These are phyloP conservation scores for Penelope pileata DNA, from an alignment of 2,113 vertebrate species.

Conservation along the genomic window DNA sequence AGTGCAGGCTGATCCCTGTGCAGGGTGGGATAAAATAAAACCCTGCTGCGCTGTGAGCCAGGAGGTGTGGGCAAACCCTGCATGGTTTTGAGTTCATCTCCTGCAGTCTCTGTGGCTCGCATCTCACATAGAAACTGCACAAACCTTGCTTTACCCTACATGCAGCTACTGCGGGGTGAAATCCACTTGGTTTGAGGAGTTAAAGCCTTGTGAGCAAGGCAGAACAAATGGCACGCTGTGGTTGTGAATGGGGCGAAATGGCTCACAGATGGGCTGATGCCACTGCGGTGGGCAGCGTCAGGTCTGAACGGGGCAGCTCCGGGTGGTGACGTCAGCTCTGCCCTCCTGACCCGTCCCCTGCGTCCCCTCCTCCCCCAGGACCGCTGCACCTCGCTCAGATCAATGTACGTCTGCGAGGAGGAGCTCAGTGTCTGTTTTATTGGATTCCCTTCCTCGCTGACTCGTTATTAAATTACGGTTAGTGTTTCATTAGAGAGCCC, in stretches of 20 bases:
- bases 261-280: rapidly evolving
- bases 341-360: no score
- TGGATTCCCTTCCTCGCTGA: background rate
- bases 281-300: no score
- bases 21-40: background rate
- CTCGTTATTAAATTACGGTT: background rate
- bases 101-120: background rate
- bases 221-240: background rate
- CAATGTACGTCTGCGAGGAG: background rate
- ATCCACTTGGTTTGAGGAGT: background rate
- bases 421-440: background rate
- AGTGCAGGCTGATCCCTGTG: background rate
- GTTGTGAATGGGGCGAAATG: no score
- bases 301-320: background rate
- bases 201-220: background rate
- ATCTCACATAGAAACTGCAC: background rate
- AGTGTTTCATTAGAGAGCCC: background rate
- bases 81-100: background rate
- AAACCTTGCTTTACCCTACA: background rate
- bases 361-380: background rate
- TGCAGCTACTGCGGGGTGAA: background rate
- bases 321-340: background rate
- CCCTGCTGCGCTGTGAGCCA: background rate
- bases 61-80: background rate
- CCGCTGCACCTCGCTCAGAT: background rate